Conservation (phyloP, 2,888 invertebrate species). For the Acanthopleura granulata region DNA sequence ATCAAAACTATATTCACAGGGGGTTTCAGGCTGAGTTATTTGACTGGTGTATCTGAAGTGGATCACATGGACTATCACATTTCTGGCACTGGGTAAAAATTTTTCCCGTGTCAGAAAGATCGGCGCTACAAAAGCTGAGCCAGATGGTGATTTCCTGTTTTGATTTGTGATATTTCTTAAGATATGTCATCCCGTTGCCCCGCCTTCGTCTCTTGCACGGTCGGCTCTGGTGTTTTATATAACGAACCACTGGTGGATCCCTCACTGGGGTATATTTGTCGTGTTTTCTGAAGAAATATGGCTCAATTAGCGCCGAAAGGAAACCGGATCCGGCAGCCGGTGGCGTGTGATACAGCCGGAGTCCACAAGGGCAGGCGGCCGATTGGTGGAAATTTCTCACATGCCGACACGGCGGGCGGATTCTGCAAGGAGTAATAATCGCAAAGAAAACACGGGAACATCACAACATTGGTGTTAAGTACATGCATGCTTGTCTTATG, state of each 20-base stretch:
- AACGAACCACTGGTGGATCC: neutral
- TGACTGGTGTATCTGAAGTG: neutral
- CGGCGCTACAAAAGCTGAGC: neutral
- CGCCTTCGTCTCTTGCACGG: too few relatives aligned
- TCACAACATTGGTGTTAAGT: neutral
- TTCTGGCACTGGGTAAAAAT: neutral
- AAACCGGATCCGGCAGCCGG: too few relatives aligned
- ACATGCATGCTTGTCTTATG: neutral
- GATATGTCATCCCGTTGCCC: too few relatives aligned
- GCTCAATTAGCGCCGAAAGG: neutral
- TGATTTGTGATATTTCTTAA: conserved; percentile 7
- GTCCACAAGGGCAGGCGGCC: too few relatives aligned
- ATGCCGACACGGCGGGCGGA: too few relatives aligned
- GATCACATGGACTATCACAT: neutral
- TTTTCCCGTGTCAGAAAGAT: neutral
- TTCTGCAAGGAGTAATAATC: neutral
- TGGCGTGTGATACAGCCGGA: too few relatives aligned
- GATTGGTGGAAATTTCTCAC: too few relatives aligned
- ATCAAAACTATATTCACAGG: too few relatives aligned
- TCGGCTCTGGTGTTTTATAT: neutral
- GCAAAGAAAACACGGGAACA: neutral
- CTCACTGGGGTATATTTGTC: neutral
- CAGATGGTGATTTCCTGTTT: conserved; percentile 1
- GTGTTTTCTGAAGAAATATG: neutral
- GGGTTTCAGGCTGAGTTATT: too few relatives aligned